A percentile compares a stretch with the other conserved stretches of the same genome.
Conservation (phyloP, 1,140 invertebrate species). For the Rhysida immarginata region DNA sequence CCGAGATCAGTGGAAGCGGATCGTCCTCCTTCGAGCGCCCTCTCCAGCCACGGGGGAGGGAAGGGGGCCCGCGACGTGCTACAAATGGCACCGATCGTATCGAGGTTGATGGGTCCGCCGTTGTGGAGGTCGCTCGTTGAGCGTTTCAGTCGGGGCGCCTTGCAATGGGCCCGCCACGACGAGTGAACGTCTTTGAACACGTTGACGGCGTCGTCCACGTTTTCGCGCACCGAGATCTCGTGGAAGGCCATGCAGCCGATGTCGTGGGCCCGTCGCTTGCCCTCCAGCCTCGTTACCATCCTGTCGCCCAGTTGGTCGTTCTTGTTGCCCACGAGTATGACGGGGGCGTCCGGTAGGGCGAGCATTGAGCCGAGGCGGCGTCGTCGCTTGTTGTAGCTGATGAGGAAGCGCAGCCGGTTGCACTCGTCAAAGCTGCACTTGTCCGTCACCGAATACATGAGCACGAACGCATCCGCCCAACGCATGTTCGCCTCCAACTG, state of each 20-base stretch:
- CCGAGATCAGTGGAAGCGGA: neutral
- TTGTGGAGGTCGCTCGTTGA: constrained; percentile 8
- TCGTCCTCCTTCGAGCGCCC: constrained; percentile 8
- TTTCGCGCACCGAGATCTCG: constrained; percentile 67
- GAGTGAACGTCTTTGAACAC: constrained; percentile 24
- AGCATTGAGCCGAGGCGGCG: constrained; percentile 35
- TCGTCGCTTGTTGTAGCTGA: constrained; percentile 55
- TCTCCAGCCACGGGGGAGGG: constrained; percentile 8
- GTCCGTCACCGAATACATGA: constrained; percentile 34
- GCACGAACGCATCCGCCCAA: constrained; percentile 38
- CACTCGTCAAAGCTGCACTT: constrained; percentile 37
- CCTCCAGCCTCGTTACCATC: constrained; percentile 54
- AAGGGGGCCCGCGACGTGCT: neutral
- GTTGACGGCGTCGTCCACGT: constrained; percentile 39
- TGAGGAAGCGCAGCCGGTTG: constrained; percentile 57
- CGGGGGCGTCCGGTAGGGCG: constrained; percentile 45
- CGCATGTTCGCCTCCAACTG: constrained; percentile 57
- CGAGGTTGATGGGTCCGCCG: constrained; percentile 5
- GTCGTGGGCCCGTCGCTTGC: constrained; percentile 49
- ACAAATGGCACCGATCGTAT: constrained; percentile 5
- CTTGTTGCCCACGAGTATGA: constrained; percentile 67
- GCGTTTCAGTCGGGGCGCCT: neutral
- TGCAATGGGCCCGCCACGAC: neutral
- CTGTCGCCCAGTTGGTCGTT: constrained; percentile 53
- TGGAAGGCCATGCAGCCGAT: constrained; percentile 63